A percentile compares a stretch with the other conserved stretches of the same genome.
Evolutionary conservation across 2,113 vertebrate species (phyloP).

Genomic region (Myocastor coypus): DNA sequence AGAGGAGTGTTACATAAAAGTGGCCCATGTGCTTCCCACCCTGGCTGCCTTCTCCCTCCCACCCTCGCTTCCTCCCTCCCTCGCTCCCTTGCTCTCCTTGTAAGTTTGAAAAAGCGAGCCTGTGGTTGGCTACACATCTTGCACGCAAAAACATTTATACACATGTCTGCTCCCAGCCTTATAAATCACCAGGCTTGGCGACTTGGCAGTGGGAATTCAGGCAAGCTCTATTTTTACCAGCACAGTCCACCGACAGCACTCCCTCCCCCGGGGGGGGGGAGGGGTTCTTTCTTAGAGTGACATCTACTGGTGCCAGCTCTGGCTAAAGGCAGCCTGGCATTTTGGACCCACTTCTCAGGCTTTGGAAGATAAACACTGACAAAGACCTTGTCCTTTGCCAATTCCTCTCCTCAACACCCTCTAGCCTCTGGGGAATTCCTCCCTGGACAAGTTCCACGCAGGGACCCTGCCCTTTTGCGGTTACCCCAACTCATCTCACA

Average conservation of each 20-base stretch:
- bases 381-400: not conserved
- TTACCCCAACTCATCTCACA: not conserved
- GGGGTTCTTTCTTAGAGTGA: slow-evolving; percentile 70
- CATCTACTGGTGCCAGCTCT: slow-evolving; percentile 62
- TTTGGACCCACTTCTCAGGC: slow-evolving; percentile 75
- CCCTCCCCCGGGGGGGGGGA: not conserved
- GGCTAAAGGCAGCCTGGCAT: not conserved
- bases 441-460: not conserved
- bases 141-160: slow-evolving; percentile 75
- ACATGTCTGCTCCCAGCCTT: slow-evolving; percentile 61
- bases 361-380: not conserved
- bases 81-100: not conserved
- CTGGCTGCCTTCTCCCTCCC: slow-evolving; percentile 63
- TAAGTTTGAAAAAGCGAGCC: slow-evolving; percentile 72
- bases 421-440: not conserved
- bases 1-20: slow-evolving; percentile 86
- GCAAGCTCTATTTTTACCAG: slow-evolving; percentile 27
- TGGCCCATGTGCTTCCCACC: slow-evolving; percentile 80
- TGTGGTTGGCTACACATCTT: slow-evolving; percentile 76
- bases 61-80: slow-evolving; percentile 12
- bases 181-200: slow-evolving; percentile 29
- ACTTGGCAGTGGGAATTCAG: slow-evolving; percentile 42
- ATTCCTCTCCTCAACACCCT: not conserved
- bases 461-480: not conserved
- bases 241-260: slow-evolving; percentile 16